Percentiles rank a stretch among this genome's conserved stretches.
Evolutionary conservation across 2,113 vertebrate species (phyloP).

Genomic region (Poeciliopsis occidentalis): DNA sequence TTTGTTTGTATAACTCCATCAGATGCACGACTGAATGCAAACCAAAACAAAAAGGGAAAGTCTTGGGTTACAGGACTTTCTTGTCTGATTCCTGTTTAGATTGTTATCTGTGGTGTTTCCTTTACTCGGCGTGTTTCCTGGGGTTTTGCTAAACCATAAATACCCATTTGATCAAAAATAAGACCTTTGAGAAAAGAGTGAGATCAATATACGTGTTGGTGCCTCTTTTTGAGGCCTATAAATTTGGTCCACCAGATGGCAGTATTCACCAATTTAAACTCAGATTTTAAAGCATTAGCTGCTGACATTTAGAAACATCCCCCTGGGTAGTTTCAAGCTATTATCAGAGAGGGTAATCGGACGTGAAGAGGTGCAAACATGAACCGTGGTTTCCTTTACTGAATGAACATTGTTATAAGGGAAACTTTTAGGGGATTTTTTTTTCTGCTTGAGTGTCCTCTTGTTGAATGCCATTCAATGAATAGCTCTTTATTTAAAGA

Average conservation of each 20-base stretch:
- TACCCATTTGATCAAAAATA: not conserved
- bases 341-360: slow-evolving; percentile 13
- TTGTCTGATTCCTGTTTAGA: not conserved
- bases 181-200: not conserved
- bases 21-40: not conserved
- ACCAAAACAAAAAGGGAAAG: not conserved
- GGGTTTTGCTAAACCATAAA: not conserved
- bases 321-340: not conserved
- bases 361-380: not conserved
- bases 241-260: slow-evolving; percentile 43
- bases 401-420: not conserved
- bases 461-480: slow-evolving; percentile 32
- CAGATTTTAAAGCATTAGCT: not conserved
- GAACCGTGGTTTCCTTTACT: not conserved
- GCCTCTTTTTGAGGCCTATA: not conserved
- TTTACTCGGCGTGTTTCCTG: not conserved
- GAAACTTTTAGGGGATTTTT: slow-evolving; percentile 45
- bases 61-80: not conserved
- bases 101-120: not conserved
- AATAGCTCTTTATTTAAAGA: slow-evolving; percentile 35
- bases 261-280: slow-evolving; percentile 2
- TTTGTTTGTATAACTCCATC: not conserved
- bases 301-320: slow-evolving; percentile 9
- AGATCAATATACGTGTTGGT: not conserved
- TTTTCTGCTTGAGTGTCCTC: slow-evolving; percentile 13